Conservation (phyloP, 1,140 invertebrate genomes). For the Manduca sexta region DNA sequence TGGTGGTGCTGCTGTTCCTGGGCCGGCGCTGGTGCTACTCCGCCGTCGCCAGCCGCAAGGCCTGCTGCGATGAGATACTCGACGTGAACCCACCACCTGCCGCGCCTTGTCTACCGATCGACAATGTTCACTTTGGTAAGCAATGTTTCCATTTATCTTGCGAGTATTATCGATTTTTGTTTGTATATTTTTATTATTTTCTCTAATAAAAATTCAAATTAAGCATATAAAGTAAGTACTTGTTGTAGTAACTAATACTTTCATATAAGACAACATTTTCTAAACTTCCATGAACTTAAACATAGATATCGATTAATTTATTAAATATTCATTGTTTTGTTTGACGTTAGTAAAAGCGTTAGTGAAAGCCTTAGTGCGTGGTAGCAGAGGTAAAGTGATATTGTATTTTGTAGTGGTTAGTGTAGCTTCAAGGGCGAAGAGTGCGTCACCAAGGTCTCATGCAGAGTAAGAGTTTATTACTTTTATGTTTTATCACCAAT, state of each 20-base stretch:
- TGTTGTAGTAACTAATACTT: too few relatives aligned
- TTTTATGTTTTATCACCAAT: neutral
- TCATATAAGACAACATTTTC: neutral
- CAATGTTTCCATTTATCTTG: neutral
- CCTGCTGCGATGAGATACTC: constrained; percentile 58
- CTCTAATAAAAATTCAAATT: neutral
- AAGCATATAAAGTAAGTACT: too few relatives aligned
- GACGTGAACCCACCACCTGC: constrained; percentile 44
- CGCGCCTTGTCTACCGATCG: constrained; percentile 37
- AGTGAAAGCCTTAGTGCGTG: constrained; percentile 6
- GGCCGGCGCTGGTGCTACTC: constrained; percentile 58
- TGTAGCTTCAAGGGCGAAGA: constrained; percentile 14
- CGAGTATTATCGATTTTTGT: neutral
- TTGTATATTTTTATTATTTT: neutral
- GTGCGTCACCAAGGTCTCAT: constrained; percentile 15
- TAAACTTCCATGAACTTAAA: neutral
- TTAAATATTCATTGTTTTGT: constrained; percentile 11
- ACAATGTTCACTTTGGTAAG: constrained; percentile 63
- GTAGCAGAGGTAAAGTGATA: constrained; percentile 6
- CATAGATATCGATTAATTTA: constrained; percentile 12
- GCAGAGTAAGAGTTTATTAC: neutral
- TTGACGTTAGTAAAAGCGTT: constrained; percentile 8
- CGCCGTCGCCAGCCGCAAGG: constrained; percentile 39
- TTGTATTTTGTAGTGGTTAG: constrained; percentile 13
- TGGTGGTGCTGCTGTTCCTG: constrained; percentile 63